Percentiles rank a stretch among this genome's conserved stretches.
These are phyloP conservation scores for Climacteris rufus DNA, from an alignment of 2,113 vertebrate species.

Conservation along the genomic window DNA sequence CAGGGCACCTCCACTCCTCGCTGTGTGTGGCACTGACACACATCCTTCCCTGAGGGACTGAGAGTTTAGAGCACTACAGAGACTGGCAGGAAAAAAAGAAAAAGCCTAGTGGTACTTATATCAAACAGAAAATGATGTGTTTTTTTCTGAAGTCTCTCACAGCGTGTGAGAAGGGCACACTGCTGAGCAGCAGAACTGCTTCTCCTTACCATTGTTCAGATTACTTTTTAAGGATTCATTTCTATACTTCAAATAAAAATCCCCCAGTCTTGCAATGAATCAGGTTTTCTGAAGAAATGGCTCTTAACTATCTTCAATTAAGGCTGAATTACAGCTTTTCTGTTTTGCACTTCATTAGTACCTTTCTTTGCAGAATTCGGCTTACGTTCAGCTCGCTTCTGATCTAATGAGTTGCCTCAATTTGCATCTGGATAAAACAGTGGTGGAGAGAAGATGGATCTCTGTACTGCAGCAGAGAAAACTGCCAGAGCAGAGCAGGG, in stretches of 20 bases:
- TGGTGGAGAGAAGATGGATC: neutral
- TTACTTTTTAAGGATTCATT: neutral
- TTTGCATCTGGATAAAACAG: neutral
- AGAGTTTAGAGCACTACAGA: neutral
- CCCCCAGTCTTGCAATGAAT: neutral
- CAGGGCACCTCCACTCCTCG: neutral
- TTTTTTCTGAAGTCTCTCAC: neutral
- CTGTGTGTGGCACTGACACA: neutral
- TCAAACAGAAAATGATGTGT: neutral
- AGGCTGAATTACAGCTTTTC: neutral
- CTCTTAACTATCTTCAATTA: neutral
- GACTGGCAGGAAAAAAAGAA: neutral
- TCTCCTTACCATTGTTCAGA: neutral
- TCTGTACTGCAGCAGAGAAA: neutral
- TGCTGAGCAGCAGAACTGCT: neutral
- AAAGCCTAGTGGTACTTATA: neutral
- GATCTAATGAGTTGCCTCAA: neutral
- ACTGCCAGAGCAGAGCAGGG: neutral
- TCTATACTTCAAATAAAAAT: neutral
- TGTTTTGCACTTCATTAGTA: neutral
- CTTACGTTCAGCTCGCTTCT: neutral
- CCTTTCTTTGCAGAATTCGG: neutral
- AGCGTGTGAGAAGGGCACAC: neutral
- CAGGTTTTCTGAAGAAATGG: neutral
- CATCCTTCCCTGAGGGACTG: neutral